phyloP scores from a whole-genome alignment of 2,888 invertebrate species.

The Euplagia quadripunctaria region DNA sequence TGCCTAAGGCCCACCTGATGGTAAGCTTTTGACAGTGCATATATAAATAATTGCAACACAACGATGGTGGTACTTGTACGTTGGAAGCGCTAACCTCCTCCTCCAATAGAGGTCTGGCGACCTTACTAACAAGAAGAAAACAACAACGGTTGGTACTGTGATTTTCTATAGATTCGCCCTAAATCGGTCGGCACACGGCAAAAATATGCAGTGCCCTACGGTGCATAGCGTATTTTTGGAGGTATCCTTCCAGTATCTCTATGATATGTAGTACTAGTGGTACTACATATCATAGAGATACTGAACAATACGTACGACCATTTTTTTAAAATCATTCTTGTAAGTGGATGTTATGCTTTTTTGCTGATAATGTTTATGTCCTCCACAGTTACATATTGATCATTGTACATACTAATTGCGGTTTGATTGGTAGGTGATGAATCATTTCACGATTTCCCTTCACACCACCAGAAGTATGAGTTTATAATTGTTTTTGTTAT shows the following conservation, averaged over 20 bases:
- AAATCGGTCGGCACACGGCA: background rate
- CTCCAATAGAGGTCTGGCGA: background rate
- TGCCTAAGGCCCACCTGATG: background rate
- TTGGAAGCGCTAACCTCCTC: background rate
- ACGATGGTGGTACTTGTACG: background rate
- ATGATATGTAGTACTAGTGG: no score
- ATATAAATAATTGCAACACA: background rate
- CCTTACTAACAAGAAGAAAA: background rate
- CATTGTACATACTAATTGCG: no score
- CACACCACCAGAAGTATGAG: background rate
- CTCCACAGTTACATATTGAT: no score
- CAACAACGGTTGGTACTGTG: background rate
- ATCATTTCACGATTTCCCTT: constrained; percentile 1
- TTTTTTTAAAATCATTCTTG: no score
- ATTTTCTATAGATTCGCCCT: background rate
- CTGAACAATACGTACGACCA: no score
- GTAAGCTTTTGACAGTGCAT: background rate
- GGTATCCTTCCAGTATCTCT: no score
- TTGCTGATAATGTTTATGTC: no score
- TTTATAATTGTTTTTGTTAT: background rate
- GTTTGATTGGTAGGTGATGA: background rate
- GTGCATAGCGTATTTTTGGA: no score
- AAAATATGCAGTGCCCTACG: no score
- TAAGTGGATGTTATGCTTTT: no score
- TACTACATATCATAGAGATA: no score